Evolutionary conservation across 2,797 vertebrate genomes (phyloP), one percentile per base, ranked within the genome.

Genomic region (Pempheris klunzingeri): DNA sequence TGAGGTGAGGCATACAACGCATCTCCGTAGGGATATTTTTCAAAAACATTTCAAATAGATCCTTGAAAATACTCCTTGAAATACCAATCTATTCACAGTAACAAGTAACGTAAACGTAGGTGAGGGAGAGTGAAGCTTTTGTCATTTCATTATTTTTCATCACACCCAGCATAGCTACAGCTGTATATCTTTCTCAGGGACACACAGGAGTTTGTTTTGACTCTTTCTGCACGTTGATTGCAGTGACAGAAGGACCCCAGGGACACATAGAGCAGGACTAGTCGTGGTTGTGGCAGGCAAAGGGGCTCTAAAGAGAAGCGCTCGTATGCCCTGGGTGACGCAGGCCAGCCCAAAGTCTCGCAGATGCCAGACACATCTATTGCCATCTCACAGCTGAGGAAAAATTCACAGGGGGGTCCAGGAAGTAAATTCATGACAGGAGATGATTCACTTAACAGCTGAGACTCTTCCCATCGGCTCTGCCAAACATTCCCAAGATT

Each of bases 401-500:
- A 47, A 11, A 28, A 76, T 58, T 87, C 38, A 83, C 61, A 53
- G 28, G 26, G 49, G 5, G 41, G 54, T 49, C 43, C 20, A 67
- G 68, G 58, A 67, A 44, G 61, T 36, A 59, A 55, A 78, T 32
- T 61, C 38, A 59, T 10, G 57, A 58, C 26, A 43, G 43, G 20
- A 36, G 36, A 43, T 60, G 49, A 74, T 52, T 78, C 50, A 30
- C 22, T 49, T 12, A 65, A 82, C 78, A 87, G 80, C 78, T 80
- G 78, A 80, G 55, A 49, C 28, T 61, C 70, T 41, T 74, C 69
- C 60, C 59, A 28, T 7, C n/a, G 47, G 38, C 17, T 36, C 26
- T 50, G 30, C 57, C 59, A 77, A 77, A 73, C 52, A 61, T 73
- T 49, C 57, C 43, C 0, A 8, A 64, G 47, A 74, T 70, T 43